Evolutionary conservation across 2,888 invertebrate genomes (phyloP), one percentile per base, ranked within the genome.

Genomic region (Microplitis manilae): DNA sequence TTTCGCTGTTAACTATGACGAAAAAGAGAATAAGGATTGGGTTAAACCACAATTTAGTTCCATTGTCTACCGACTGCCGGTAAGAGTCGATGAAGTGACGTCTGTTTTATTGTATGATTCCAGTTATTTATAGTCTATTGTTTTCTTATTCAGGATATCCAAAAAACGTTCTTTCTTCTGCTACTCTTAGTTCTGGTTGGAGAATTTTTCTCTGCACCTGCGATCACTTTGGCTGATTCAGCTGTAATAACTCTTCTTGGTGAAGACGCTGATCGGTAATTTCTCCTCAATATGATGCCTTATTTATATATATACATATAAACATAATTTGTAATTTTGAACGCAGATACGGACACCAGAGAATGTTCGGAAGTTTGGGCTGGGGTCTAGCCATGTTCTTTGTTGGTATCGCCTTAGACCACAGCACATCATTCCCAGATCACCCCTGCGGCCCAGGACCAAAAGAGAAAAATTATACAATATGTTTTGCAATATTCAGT

Each of bases 351-450:
- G 98, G 98, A 0, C 96, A 97, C 86, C 99, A 99, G 91, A 94
- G 99, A 83, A 98, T 99, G 97, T 99, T 98, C 88, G 98, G 98
- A 1, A 98, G 98, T 17, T 92, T 98, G 76, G 99, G 99, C 67
- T 99, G 99, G 99, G 99, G 98, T 40, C 91, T 99, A 84, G 96
- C 99, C 68, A 99, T 99, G 99, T 99, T 99, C 91, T 95, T 99
- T 89, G 98, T 99, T 78, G 97, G 97, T 78, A 97, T 98, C 85
- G 97, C 96, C 1, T 91, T 99, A 79, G 99, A 99, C 91, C 97
- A 98, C 90, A 98, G 98, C 77, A 98, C 98, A 20, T 95, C 97
- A 0, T 99, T 99, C 90, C 96, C 97, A 38, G 93, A 96, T 84
- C 97, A 97, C 90, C 97, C 97, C 0, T 98, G 98, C 87, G 95